These are phyloP conservation scores for Strigamia maritima DNA, from an alignment of 2,888 invertebrate genomes.

Conservation along the genomic window DNA sequence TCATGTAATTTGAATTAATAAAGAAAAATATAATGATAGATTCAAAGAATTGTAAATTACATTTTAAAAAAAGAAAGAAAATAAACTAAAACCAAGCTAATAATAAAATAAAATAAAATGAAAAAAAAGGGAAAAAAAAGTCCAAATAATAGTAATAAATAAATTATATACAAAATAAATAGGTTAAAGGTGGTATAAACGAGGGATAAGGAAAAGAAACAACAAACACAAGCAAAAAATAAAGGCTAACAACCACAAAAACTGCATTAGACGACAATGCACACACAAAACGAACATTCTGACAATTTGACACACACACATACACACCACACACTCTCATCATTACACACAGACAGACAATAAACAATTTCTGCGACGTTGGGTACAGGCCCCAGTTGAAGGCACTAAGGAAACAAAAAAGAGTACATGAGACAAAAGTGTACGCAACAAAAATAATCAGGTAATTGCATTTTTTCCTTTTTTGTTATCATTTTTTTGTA, in stretches of 20 bases:
- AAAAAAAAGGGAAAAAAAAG: background rate
- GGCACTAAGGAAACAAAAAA: constrained; percentile 32
- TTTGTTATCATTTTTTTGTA: background rate
- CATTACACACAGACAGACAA: constrained; percentile 16
- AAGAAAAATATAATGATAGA: background rate
- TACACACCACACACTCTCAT: background rate
- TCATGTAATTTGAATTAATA: background rate
- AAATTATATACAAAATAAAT: background rate
- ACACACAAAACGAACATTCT: background rate
- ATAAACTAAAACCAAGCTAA: background rate
- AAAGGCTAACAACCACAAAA: constrained; percentile 20
- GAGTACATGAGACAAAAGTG: constrained; percentile 24
- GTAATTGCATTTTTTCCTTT: background rate
- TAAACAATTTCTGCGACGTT: constrained; percentile 22
- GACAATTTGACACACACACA: constrained; percentile 17
- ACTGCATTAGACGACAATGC: constrained; percentile 18
- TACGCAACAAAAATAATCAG: constrained; percentile 21
- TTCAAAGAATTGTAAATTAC: background rate
- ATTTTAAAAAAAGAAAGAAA: background rate
- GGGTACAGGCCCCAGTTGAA: constrained; percentile 22
- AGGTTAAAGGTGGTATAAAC: constrained; percentile 21
- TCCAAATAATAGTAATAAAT: background rate
- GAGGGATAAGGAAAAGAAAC: constrained; percentile 11
- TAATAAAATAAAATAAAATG: background rate
- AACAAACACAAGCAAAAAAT: constrained; percentile 28